A percentile compares a stretch with the other conserved stretches of the same genome.
These are phyloP conservation scores for Caenorhabditis doughertyi DNA, from an alignment of 2,888 invertebrate genomes.

Conservation along the genomic window DNA sequence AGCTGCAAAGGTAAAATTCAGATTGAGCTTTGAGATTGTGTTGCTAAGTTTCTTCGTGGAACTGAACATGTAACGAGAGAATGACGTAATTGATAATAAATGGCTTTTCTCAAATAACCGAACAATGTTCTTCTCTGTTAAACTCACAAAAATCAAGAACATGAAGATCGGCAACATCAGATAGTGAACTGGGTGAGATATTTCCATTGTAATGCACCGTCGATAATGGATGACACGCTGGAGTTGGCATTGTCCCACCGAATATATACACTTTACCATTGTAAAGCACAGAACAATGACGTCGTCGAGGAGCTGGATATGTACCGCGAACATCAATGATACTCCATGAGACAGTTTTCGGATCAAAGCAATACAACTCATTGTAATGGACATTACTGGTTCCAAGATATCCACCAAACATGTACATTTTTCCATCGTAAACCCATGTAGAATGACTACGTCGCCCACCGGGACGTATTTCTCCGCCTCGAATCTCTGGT, in stretches of 20 bases:
- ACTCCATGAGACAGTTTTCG: constrained; percentile 84
- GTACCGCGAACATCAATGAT: constrained; percentile 84
- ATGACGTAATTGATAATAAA: no score
- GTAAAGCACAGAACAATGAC: constrained; percentile 90
- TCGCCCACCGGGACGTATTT: constrained; percentile 87
- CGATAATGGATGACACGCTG: not conserved
- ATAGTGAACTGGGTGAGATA: constrained; percentile 53
- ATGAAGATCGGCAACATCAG: constrained; percentile 79
- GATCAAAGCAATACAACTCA: constrained; percentile 89
- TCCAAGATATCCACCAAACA: constrained; percentile 94
- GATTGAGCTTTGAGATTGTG: no score
- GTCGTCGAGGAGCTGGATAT: constrained; percentile 83
- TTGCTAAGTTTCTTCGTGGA: no score
- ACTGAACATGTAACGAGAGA: no score
- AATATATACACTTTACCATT: constrained; percentile 90
- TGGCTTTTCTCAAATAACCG: not conserved
- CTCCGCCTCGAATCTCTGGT: constrained; percentile 85
- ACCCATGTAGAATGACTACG: constrained; percentile 94
- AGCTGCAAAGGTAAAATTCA: no score
- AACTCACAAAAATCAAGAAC: constrained; percentile 77
- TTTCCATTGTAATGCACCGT: constrained; percentile 9
- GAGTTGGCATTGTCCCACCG: constrained; percentile 90
- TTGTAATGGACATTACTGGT: constrained; percentile 89
- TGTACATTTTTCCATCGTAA: constrained; percentile 89
- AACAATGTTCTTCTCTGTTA: not conserved